A percentile compares a stretch with the other conserved stretches of the same genome.
phyloP scores from a whole-genome alignment of 2,797 vertebrate genomes.

The Enteromius unitaeniatus region DNA sequence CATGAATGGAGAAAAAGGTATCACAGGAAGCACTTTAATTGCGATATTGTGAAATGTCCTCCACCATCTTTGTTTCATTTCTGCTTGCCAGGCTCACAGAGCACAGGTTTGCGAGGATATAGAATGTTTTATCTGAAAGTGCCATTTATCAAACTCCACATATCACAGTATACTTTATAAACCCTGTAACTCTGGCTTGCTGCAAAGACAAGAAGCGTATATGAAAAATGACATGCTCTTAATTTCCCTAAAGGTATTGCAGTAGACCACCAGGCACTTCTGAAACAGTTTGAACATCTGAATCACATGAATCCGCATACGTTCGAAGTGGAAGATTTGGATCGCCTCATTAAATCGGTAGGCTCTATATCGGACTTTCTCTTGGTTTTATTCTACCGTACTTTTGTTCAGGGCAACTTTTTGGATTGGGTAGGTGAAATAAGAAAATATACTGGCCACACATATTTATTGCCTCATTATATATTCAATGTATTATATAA shows the following conservation, averaged over 20 bases:
- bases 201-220: background rate
- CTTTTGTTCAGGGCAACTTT: background rate
- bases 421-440: background rate
- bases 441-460: background rate
- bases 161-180: conserved; percentile 13
- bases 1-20: conserved; percentile 80
- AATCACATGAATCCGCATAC: conserved; percentile 91
- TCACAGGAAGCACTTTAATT: background rate
- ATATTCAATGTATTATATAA: background rate
- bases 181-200: conserved; percentile 1
- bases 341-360: conserved; percentile 91
- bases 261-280: conserved; percentile 86
- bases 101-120: background rate
- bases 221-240: conserved; percentile 8
- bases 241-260: conserved; percentile 73
- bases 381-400: background rate
- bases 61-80: background rate
- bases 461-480: background rate
- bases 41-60: conserved; percentile 7
- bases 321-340: conserved; percentile 92
- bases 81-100: background rate
- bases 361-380: conserved; percentile 41
- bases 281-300: conserved; percentile 93
- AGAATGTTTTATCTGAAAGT: conserved; percentile 1
- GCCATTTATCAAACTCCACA: conserved; percentile 1